phyloP scores from a whole-genome alignment of 2,113 vertebrate species.

The Tragelaphus imberbis region DNA sequence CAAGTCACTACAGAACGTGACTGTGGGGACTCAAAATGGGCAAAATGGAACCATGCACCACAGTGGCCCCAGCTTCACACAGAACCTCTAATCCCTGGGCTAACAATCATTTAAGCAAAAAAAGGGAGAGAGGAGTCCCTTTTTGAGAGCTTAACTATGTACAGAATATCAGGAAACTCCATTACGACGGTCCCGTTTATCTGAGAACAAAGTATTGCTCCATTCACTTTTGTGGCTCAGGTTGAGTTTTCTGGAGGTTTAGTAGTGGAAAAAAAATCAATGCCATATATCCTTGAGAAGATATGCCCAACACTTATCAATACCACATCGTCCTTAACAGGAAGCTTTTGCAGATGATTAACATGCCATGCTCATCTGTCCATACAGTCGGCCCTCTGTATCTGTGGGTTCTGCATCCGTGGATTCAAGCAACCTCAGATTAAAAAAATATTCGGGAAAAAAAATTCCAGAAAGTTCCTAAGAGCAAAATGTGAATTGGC shows the following conservation, averaged over 20 bases:
- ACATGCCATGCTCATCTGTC: slow-evolving; percentile 1
- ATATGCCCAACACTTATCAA: neutral
- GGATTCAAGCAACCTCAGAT: neutral
- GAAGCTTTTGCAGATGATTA: slow-evolving; percentile 27
- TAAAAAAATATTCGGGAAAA: neutral
- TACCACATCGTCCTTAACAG: neutral
- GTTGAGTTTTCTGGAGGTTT: neutral
- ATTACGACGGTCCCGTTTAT: neutral
- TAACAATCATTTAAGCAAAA: neutral
- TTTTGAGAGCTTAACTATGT: neutral
- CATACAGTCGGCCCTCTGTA: neutral
- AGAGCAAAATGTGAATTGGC: neutral
- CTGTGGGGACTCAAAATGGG: neutral
- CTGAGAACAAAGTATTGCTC: slow-evolving; percentile 29
- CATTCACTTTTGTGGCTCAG: neutral
- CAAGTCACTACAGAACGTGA: neutral
- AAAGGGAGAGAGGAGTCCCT: neutral
- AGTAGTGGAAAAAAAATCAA: neutral
- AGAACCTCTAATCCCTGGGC: neutral
- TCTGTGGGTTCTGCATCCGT: neutral
- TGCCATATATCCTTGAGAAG: neutral
- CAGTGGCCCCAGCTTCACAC: neutral
- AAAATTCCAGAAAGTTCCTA: neutral
- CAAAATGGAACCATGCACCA: neutral
- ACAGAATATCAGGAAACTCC: neutral